Conservation (phyloP, 2,113 vertebrate genomes). For the human region GRCh38 chr14:47330001-47330500, state of each 20-base stretch:
- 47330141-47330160: background rate
- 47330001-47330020: background rate
- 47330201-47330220: background rate
- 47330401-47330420: background rate
- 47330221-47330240: constrained; percentile 25
- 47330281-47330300: background rate
- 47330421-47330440: background rate
- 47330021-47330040: background rate
- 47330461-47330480: background rate
- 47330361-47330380: background rate
- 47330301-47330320: background rate
- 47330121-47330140: background rate
- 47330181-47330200: background rate
- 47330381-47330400: background rate
- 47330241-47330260: background rate
- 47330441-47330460: background rate
- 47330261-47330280: background rate
- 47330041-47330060: background rate
- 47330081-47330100: background rate
- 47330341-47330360: background rate
- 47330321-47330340: background rate
- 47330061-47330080: background rate
- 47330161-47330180: background rate
- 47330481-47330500: background rate
- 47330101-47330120: background rate